These are phyloP conservation scores for Hymenochirus boettgeri DNA, from an alignment of 2,113 vertebrate species.

Conservation along the genomic window DNA sequence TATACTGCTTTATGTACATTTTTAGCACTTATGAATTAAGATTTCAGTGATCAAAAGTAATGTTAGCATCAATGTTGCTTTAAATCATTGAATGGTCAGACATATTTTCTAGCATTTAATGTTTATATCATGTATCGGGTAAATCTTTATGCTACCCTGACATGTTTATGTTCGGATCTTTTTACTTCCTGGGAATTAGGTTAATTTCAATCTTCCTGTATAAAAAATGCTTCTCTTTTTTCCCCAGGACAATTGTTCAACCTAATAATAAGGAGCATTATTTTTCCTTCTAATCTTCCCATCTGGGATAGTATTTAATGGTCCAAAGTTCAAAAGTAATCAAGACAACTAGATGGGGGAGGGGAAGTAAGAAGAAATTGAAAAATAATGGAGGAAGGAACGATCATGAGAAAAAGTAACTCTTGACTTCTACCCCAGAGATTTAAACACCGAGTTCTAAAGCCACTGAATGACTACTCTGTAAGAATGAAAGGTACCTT, in stretches of 20 bases:
- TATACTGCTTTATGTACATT: too few species aligned
- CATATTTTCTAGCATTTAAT: neutral
- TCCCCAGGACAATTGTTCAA: conserved; percentile 3
- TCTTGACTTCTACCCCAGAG: conserved; percentile 60
- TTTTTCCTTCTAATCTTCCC: conserved; percentile 16
- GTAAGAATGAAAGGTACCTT: conserved; percentile 70
- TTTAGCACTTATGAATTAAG: too few species aligned
- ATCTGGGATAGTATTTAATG: conserved; percentile 18
- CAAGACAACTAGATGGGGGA: conserved; percentile 10
- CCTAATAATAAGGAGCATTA: conserved; percentile 6
- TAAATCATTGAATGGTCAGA: too few species aligned
- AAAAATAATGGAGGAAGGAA: conserved; percentile 6
- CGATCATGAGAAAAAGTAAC: conserved; percentile 33
- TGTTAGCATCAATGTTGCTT: too few species aligned
- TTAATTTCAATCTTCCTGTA: conserved; percentile 25
- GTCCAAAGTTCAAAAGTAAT: conserved; percentile 21
- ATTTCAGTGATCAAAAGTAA: too few species aligned
- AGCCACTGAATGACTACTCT: conserved; percentile 62
- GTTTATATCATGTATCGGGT: neutral
- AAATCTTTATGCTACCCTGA: neutral
- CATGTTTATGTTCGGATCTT: neutral
- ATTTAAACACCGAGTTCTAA: conserved; percentile 66
- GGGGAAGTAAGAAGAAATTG: neutral
- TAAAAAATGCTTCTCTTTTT: conserved; percentile 11
- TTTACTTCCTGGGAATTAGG: conserved; percentile 21